Base-by-base conservation (phyloP, 2,888 invertebrate species). In the Catocala sponsa region DNA sequence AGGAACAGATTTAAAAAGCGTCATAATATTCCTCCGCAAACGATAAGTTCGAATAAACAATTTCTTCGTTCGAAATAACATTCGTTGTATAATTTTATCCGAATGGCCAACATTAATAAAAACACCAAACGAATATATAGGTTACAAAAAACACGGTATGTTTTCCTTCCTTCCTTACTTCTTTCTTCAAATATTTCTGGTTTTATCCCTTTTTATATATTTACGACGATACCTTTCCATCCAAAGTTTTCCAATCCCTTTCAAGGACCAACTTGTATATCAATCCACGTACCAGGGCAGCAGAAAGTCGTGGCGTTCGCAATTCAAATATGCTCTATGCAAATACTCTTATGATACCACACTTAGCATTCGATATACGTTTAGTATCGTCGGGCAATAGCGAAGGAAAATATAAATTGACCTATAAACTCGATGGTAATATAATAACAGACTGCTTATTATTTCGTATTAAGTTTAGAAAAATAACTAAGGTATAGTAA, bases 301-400 rank as follows among this genome's bases (percentile, higher is more conserved):
- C 77, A 81, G 79, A 74, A 79, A 76, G 5, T 65, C n/a, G 11
- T 50, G 12, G 44, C 11, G 46, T 47, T 53, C 41, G 46, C 42
- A 12, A 13, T 47, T 48, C 48, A 47, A 52, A 58, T 41, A 41
- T 9, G 25, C 42, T 32, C 25, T 38, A 43, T 51, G 13, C 13
- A 47, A 53, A 46, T 46, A 48, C 33, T 33, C 4, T 9, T 33
- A 44, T 15, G 6, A 55, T 25, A 13, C 49, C 67, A 72, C 70
- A 71, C 72, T 72, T 68, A 70, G 63, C 67, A 72, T 74, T 76
- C 81, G 75, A 82, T 79, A 81, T 80, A 84, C 85, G 78, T 70
- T 76, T 66, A 58, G 53, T 47, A 58, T 70, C 70, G 63, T 50
- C 60, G 66, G 73, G 77, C 78, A 78, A 79, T 76, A 70, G 50